Base-by-base conservation (phyloP, 2,113 vertebrate genomes). In the Cinclus cinclus region DNA sequence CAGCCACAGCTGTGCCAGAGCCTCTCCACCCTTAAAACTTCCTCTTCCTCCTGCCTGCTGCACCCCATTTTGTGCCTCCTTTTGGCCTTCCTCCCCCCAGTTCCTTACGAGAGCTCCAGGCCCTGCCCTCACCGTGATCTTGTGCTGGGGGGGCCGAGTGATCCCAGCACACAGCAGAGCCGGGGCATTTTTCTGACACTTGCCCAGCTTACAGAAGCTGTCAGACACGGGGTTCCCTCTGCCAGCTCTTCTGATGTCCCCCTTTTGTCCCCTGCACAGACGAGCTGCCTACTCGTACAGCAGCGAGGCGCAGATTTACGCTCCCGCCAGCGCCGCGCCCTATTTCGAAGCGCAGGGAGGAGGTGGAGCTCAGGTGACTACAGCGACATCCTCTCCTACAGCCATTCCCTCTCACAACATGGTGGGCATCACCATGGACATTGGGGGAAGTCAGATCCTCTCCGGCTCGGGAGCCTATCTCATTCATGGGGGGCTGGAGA, bases 401-500 rank as follows among this genome's bases (percentile, higher is more conserved):
- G 97, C 98, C 21, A 98, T 99, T 87, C 98, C 98, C 47, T 96
- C 99, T 46, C 99, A 99, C 70, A 94, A 98, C 97, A 99, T 99
- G 99, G 99, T 99, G 98, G 99, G 99, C 97, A 99, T 99, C 91
- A 92, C 99, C 86, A 99, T 99, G 99, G 99, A 99, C 21, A 98
- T 99, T 86, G 98, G 98, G 69, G 98, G 99, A 90, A 99, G 98
- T 97, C 98, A 98, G 97, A 98, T 99, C 91, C 98, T 99, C 97
- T 99, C 99, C 97, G 97, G 99, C 70, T 97, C 99, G 7, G 99
- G 99, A 90, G 98, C 99, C 96, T 99, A 99, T 97, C 98, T 99
- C 97, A 99, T 99, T 97, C 99, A 99, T 52, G 98, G 99, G 64
- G 98, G 98, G 73, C 98, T 99, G 99, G 99, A 99, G 83, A 97